phyloP scores from a whole-genome alignment of 2,797 vertebrate genomes.

The Toxotes lorentzi region DNA sequence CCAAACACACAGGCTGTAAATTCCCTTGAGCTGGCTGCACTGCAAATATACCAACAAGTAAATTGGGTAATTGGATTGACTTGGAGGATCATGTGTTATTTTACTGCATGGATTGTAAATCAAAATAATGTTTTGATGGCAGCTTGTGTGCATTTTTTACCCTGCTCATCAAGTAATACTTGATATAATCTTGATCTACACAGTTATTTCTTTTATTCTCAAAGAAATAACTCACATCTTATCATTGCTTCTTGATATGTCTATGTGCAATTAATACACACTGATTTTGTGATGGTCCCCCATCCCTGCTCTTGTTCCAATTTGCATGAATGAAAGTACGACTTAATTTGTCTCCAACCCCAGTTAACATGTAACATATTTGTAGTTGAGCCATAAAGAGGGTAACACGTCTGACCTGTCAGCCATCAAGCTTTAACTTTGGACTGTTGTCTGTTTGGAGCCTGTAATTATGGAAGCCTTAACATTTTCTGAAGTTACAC shows the following conservation, averaged over 20 bases:
- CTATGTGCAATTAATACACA: not conserved
- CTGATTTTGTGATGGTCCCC: not conserved
- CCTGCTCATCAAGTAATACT: not conserved
- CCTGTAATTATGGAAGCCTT: conserved; percentile 30
- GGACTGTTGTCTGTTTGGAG: conserved; percentile 19
- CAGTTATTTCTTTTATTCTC: not conserved
- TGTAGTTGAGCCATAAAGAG: not conserved
- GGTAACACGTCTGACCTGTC: conserved; percentile 1
- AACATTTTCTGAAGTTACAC: conserved; percentile 23
- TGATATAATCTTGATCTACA: not conserved
- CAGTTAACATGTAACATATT: conserved; percentile 54
- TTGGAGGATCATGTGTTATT: not conserved
- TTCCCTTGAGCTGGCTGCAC: not conserved
- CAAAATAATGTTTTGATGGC: not conserved
- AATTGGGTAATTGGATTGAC: not conserved
- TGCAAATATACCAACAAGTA: not conserved
- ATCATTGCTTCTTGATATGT: not conserved
- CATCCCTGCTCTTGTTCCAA: not conserved
- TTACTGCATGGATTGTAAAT: not conserved
- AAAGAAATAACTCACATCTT: no score
- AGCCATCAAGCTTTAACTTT: conserved; percentile 15
- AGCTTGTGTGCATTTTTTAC: not conserved
- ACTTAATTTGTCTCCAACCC: conserved; percentile 4
- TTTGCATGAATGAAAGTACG: not conserved
- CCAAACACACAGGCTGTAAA: not conserved